Base-by-base conservation (phyloP, 1,140 invertebrate species). In the Myzus persicae region DNA sequence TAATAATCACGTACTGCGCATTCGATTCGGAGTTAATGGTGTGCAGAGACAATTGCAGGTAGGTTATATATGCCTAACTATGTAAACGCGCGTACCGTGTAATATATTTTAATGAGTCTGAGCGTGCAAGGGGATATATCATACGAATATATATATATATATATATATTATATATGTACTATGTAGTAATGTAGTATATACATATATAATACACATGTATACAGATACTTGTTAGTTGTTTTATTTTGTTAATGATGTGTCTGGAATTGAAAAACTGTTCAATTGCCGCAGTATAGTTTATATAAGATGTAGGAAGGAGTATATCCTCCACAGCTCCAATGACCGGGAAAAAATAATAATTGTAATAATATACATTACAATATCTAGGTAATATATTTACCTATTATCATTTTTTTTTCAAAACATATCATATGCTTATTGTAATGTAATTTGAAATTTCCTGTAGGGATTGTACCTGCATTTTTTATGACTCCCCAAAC, bases 31-130 rank as follows among this genome's bases (percentile, higher is more conserved):
- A n/a, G 59, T 76, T 76, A 76, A 76, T 76, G 59, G 59, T 76
- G 59, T 76, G 31, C 31, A n/a, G 59, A 76, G 59, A 4, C 59
- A 76, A 76, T 76, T n/a, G 59, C 59, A 76, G 59, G 59, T 76
- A 59, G 51, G 26, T 59, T n/a, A 54, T 59, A 59, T 59, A 54
- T 11, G 31, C 54, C 54, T n/a, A n/a, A 6, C 59, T n/a, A 76
- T 18, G 59, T 76, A 76, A 76, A 76, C 31, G 59, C 59, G n/a
- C 59, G 31, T n/a, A 76, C 59, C 59, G 59, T 76, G 59, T 76
- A 76, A 76, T 76, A 76, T 76, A 76, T 76, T 76, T 76, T 76
- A 76, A 76, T 76, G 59, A 76, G 59, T 76, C 59, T 8, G n/a
- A 31, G 14, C 31, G 59, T 76, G 59, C 59, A 76, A 67, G n/a